A percentile compares a stretch with the other conserved stretches of the same genome.
Evolutionary conservation across 2,113 vertebrate genomes (phyloP).

Genomic region (Rhadina sibilatrix): DNA sequence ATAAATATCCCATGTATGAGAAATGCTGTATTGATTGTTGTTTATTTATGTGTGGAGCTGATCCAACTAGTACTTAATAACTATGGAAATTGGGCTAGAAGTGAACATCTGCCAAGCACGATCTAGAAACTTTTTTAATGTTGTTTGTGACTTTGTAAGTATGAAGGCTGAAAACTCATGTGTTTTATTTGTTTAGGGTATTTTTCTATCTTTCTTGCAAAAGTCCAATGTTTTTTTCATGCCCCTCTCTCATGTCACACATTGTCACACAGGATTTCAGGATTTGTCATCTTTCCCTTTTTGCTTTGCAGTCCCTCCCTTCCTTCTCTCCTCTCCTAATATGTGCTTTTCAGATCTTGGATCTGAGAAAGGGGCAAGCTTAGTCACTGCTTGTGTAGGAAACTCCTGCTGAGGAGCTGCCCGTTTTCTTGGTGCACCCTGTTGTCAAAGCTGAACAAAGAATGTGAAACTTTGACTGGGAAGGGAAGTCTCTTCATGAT

Average conservation of each 20-base stretch:
- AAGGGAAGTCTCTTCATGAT: not conserved
- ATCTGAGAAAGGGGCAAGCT: not conserved
- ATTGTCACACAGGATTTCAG: not conserved
- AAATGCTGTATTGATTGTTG: not conserved
- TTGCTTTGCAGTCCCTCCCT: not conserved
- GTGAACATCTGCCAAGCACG: not conserved
- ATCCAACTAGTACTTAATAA: not conserved
- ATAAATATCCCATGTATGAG: not conserved
- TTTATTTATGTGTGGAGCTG: not conserved
- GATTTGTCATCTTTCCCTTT: not conserved
- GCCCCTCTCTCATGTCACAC: not conserved
- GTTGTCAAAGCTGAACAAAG: not conserved
- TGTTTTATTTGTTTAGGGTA: not conserved
- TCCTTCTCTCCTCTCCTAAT: rapidly evolving
- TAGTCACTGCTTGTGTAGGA: not conserved
- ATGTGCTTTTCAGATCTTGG: not conserved
- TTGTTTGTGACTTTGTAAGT: not conserved
- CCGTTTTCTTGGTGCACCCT: not conserved
- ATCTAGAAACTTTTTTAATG: not conserved
- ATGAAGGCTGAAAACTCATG: not conserved
- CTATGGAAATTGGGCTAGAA: not conserved
- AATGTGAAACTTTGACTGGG: not conserved
- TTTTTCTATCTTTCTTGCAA: not conserved
- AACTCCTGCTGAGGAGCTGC: not conserved
- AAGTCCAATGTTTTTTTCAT: not conserved